Evolutionary conservation across 2,113 vertebrate genomes (phyloP).

Genomic region (Triplophysa dalaica): DNA sequence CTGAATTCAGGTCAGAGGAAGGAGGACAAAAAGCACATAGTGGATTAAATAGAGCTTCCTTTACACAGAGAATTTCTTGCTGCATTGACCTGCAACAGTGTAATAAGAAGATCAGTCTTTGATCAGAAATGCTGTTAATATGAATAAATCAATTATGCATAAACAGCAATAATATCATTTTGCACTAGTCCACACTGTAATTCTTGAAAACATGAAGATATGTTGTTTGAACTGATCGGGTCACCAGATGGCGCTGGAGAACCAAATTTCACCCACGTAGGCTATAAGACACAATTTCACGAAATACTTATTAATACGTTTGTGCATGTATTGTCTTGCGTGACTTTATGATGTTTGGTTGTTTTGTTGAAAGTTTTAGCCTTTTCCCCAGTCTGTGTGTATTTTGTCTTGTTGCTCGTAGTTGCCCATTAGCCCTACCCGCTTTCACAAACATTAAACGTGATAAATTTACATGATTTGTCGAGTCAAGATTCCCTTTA

Average conservation of each 20-base stretch:
- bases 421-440: no score
- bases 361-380: no score
- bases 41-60: background rate
- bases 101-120: background rate
- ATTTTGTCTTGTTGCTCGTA: no score
- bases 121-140: background rate
- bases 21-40: background rate
- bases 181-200: no score
- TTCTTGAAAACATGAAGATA: background rate
- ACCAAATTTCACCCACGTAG: background rate
- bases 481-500: no score
- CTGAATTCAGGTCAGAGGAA: slow-evolving; percentile 37
- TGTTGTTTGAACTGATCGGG: background rate
- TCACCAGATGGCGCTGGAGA: slow-evolving; percentile 33
- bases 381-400: no score
- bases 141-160: background rate
- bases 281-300: no score
- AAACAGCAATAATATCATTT: background rate
- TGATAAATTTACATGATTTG: no score
- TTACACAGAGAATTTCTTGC: background rate
- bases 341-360: no score
- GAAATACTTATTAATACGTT: no score
- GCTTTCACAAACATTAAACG: no score
- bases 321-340: no score
- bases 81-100: background rate